Evolutionary conservation across 2,113 vertebrate species (phyloP).

Genomic region (Acrocephalus arundinaceus): DNA sequence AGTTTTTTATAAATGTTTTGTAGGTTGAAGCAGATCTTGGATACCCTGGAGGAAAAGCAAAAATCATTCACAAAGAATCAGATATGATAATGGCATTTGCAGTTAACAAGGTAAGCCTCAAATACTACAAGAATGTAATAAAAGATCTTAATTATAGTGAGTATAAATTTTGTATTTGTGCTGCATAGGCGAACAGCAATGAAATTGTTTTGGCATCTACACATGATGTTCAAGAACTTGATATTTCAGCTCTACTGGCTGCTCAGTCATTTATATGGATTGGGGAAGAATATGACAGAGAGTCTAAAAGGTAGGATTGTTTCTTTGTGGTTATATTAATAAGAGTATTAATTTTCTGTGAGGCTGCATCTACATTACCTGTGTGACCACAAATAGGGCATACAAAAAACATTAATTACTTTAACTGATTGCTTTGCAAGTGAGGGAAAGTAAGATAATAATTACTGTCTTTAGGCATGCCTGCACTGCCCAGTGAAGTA

Average conservation of each 20-base stretch:
- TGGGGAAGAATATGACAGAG: conserved; percentile 94
- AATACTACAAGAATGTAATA: neutral
- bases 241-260: conserved; percentile 89
- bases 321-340: neutral
- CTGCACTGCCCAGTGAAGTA: neutral
- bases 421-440: neutral
- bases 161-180: neutral
- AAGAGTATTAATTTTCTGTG: neutral
- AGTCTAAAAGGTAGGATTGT: conserved; percentile 88
- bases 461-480: neutral
- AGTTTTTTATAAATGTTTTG: conserved; percentile 50
- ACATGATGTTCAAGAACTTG: conserved; percentile 97
- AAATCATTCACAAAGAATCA: conserved; percentile 97
- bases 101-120: conserved; percentile 87
- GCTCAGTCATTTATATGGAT: conserved; percentile 96
- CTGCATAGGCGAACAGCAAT: conserved; percentile 86
- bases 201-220: conserved; percentile 97
- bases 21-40: conserved; percentile 97
- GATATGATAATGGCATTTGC: conserved; percentile 99
- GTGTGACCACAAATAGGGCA: neutral
- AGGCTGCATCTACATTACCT: neutral
- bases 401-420: neutral
- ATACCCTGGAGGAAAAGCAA: conserved; percentile 96
- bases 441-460: neutral
- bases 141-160: neutral